A percentile compares a stretch with the other conserved stretches of the same genome.
These are phyloP conservation scores for Monomorium pharaonis DNA, from an alignment of 1,140 invertebrate genomes.

Conservation along the genomic window DNA sequence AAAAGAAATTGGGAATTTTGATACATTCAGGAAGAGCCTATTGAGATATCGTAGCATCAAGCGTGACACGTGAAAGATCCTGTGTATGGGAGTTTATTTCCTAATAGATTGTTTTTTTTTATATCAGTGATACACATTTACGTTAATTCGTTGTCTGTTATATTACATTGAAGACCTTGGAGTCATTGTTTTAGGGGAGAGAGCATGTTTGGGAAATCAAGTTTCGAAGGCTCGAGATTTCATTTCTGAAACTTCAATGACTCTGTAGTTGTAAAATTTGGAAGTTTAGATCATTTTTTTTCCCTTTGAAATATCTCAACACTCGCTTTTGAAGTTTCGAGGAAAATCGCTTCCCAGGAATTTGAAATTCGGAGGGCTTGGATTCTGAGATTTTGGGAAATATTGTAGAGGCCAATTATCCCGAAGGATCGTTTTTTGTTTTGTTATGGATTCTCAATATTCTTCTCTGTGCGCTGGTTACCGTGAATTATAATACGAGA, in stretches of 20 bases:
- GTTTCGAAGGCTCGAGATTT: not conserved
- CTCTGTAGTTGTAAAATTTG: not conserved
- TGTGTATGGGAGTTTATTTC: slow-evolving; percentile 20
- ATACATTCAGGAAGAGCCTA: not conserved
- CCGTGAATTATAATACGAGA: not conserved
- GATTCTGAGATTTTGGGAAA: not conserved
- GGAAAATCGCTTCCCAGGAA: not conserved
- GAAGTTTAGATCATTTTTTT: not conserved
- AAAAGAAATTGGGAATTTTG: not conserved
- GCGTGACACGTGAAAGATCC: not conserved
- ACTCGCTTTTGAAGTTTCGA: not conserved
- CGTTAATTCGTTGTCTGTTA: slow-evolving; percentile 21
- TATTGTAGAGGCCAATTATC: not conserved
- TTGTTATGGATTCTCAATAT: not conserved
- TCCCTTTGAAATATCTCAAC: not conserved
- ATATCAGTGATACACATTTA: slow-evolving; percentile 2
- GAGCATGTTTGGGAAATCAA: not conserved
- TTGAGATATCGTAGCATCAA: not conserved
- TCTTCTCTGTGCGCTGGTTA: not conserved
- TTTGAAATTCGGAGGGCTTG: not conserved
- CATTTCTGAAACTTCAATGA: not conserved
- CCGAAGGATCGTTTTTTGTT: not conserved
- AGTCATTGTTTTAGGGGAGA: not conserved
- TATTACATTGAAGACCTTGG: slow-evolving; percentile 3
- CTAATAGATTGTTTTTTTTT: slow-evolving; percentile 49